Conservation (phyloP, 2,888 invertebrate genomes). For the Cantharis nigra region DNA sequence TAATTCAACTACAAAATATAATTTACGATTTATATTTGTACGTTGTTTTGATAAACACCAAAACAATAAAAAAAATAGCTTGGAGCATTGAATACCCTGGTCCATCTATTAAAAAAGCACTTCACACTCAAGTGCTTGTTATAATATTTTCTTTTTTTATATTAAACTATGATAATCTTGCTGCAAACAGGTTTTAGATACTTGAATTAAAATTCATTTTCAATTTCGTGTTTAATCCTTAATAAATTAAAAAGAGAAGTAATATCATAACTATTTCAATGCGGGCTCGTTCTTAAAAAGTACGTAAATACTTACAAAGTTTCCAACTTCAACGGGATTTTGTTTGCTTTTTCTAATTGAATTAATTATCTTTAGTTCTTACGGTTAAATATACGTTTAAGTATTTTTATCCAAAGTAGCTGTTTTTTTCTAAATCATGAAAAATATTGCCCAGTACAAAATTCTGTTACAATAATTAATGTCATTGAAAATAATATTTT, state of each 20-base stretch:
- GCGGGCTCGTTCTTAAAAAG: neutral
- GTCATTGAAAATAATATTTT: neutral
- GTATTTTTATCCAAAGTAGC: neutral
- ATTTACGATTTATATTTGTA: neutral
- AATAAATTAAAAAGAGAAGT: slow-evolving; percentile 22
- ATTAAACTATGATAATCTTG: slow-evolving; percentile 23
- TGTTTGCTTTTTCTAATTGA: slow-evolving; percentile 1
- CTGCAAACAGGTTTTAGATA: slow-evolving; percentile 29
- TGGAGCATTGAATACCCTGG: neutral
- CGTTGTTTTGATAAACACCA: neutral
- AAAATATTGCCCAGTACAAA: neutral
- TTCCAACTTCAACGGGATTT: neutral
- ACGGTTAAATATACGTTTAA: neutral
- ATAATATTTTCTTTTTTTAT: slow-evolving; percentile 15
- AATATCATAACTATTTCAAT: neutral
- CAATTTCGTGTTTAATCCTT: slow-evolving; percentile 24
- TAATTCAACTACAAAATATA: neutral
- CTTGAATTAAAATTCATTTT: slow-evolving; percentile 22
- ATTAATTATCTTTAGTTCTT: neutral
- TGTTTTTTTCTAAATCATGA: neutral
- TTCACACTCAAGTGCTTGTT: slow-evolving; percentile 19
- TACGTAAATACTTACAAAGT: neutral
- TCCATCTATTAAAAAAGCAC: neutral
- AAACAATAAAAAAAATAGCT: neutral
- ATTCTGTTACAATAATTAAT: neutral